phyloP scores from a whole-genome alignment of 2,888 invertebrate species.

The Scaptomyza parva region DNA sequence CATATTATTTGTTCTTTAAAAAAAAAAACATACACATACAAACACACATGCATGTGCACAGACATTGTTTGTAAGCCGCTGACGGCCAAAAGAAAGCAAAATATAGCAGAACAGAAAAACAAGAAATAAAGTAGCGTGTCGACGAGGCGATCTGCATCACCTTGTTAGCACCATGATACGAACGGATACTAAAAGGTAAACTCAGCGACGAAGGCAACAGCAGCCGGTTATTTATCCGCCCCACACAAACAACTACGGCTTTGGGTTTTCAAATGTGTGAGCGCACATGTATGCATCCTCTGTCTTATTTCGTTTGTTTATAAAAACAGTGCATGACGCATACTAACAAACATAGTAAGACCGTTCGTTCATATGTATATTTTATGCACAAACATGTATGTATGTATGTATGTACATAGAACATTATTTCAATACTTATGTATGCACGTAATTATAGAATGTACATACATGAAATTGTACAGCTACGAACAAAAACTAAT shows the following conservation, averaged over 20 bases:
- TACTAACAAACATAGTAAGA: constrained; percentile 2
- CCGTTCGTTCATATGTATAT: background rate
- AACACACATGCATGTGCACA: background rate
- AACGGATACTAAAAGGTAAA: constrained; percentile 58
- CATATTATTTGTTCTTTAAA: constrained; percentile 32
- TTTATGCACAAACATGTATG: too few relatives aligned
- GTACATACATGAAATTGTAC: background rate
- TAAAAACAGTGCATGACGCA: constrained; percentile 38
- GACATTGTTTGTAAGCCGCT: constrained; percentile 19
- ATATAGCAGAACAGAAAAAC: constrained; percentile 54
- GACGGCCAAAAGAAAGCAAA: constrained; percentile 61
- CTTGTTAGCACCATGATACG: constrained; percentile 70
- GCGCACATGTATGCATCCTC: constrained; percentile 34
- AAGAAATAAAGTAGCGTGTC: constrained; percentile 75
- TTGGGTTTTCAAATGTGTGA: constrained; percentile 26
- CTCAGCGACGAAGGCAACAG: constrained; percentile 34
- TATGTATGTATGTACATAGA: constrained; percentile 2
- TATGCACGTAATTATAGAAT: background rate
- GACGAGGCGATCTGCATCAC: constrained; percentile 74
- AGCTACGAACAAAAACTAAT: background rate
- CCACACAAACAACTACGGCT: constrained; percentile 35
- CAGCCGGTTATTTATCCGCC: constrained; percentile 70
- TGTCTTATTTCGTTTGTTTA: constrained; percentile 46
- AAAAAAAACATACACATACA: constrained; percentile 13
- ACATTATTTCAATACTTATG: background rate